A percentile compares a stretch with the other conserved stretches of the same genome.
Evolutionary conservation across 2,888 invertebrate genomes (phyloP).

Genomic region (Rhamnusium bicolor): DNA sequence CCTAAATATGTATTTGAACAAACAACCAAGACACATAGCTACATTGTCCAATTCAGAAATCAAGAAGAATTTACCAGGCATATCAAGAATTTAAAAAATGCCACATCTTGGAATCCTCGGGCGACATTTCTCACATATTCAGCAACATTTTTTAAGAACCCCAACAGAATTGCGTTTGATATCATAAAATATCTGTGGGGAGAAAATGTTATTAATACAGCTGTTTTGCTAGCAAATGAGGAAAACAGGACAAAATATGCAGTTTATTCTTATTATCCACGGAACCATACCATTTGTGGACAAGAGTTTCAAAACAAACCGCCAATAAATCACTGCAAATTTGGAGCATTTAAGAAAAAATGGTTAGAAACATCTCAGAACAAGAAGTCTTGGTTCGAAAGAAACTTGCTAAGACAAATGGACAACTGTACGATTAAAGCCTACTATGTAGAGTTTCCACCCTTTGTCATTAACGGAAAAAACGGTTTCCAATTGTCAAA

Average conservation of each 20-base stretch:
- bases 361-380: not conserved
- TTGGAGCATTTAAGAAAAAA: not conserved
- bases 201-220: not conserved
- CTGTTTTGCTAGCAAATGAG: not conserved
- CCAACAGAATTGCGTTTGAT: not conserved
- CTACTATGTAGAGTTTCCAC: slow-evolving; percentile 45
- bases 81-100: slow-evolving; percentile 12
- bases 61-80: slow-evolving; percentile 23
- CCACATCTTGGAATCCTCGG: not conserved
- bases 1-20: not conserved
- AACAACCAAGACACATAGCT: not conserved
- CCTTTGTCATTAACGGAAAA: slow-evolving; percentile 41
- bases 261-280: slow-evolving; percentile 9
- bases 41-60: slow-evolving; percentile 33
- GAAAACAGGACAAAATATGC: not conserved
- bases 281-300: not conserved
- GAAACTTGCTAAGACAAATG: slow-evolving; percentile 43
- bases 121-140: slow-evolving; percentile 12
- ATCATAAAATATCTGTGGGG: slow-evolving; percentile 24
- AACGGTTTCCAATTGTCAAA: not conserved
- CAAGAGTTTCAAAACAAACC: not conserved
- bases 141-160: not conserved
- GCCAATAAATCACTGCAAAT: not conserved
- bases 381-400: not conserved
- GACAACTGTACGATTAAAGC: slow-evolving; percentile 45